These are phyloP conservation scores for Leptinotarsa texana DNA, from an alignment of 1,140 invertebrate genomes.

Conservation along the genomic window DNA sequence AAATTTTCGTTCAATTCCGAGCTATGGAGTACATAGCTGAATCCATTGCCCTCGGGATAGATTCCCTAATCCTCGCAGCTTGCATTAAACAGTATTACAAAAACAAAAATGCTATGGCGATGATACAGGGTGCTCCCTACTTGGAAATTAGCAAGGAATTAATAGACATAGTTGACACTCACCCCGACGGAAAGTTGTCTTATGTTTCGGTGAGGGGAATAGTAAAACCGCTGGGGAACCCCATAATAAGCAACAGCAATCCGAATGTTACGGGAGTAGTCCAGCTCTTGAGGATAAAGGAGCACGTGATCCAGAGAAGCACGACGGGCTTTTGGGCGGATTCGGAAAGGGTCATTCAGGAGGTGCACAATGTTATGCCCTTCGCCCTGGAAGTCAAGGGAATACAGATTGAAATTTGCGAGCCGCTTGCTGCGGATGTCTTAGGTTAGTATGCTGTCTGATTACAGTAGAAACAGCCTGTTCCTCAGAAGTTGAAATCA, in stretches of 20 bases:
- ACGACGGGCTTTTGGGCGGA: constrained; percentile 80
- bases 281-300: constrained; percentile 71
- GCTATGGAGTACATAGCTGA: constrained; percentile 65
- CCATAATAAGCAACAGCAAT: constrained; percentile 71
- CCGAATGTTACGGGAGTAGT: constrained; percentile 72
- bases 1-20: too few relatives aligned
- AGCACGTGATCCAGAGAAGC: constrained; percentile 75
- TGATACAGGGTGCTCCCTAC: constrained; percentile 71
- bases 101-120: constrained; percentile 67
- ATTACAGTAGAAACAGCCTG: neutral
- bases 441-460: constrained; percentile 57
- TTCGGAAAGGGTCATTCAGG: constrained; percentile 72
- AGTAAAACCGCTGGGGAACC: constrained; percentile 72
- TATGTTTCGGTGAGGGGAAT: constrained; percentile 74
- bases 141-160: constrained; percentile 67
- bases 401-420: constrained; percentile 69
- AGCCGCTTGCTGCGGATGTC: constrained; percentile 72
- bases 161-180: constrained; percentile 62
- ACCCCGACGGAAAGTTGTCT: constrained; percentile 65
- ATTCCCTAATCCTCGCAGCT: constrained; percentile 70
- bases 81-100: constrained; percentile 72
- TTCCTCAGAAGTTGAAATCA: too few relatives aligned
- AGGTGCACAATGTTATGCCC: constrained; percentile 73
- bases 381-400: constrained; percentile 69
- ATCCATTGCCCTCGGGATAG: constrained; percentile 70